Percentiles rank a stretch among this genome's conserved stretches.
Evolutionary conservation across 2,797 vertebrate genomes (phyloP).

Genomic region (Tangara arthus): DNA sequence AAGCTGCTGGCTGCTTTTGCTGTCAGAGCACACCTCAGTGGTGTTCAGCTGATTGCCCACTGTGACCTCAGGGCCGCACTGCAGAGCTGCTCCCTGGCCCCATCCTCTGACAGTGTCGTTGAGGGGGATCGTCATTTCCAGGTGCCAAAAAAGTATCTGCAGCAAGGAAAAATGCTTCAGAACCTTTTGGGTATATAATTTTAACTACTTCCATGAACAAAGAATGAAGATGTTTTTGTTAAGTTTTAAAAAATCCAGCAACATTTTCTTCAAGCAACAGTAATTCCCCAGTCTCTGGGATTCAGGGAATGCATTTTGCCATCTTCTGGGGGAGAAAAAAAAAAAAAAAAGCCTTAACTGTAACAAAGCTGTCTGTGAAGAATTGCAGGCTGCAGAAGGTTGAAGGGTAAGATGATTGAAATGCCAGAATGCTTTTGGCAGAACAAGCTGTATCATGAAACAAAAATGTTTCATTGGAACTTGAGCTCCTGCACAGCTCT

Average conservation of each 20-base stretch:
- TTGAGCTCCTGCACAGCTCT: not conserved
- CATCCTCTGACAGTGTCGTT: accelerated
- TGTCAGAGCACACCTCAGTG: not conserved
- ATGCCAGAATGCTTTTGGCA: constrained; percentile 3
- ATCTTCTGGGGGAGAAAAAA: not conserved
- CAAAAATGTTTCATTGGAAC: not conserved
- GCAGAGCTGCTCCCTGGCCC: not conserved
- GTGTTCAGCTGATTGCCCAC: not conserved
- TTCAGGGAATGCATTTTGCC: not conserved
- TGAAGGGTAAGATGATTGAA: not conserved
- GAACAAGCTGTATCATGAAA: constrained; percentile 18
- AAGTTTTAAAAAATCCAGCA: not conserved
- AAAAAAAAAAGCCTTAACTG: not conserved
- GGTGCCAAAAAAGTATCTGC: not conserved
- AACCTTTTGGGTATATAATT: not conserved
- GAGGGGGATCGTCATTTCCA: not conserved
- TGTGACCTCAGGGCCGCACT: not conserved
- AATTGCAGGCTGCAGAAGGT: not conserved
- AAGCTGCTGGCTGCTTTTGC: not conserved
- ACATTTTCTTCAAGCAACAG: not conserved
- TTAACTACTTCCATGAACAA: not conserved
- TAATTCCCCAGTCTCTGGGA: not conserved
- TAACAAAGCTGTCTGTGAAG: not conserved
- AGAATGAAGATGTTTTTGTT: not conserved
- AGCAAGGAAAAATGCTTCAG: not conserved